Conservation (phyloP, 2,113 vertebrate species). For the Pangasianodon hypophthalmus region DNA sequence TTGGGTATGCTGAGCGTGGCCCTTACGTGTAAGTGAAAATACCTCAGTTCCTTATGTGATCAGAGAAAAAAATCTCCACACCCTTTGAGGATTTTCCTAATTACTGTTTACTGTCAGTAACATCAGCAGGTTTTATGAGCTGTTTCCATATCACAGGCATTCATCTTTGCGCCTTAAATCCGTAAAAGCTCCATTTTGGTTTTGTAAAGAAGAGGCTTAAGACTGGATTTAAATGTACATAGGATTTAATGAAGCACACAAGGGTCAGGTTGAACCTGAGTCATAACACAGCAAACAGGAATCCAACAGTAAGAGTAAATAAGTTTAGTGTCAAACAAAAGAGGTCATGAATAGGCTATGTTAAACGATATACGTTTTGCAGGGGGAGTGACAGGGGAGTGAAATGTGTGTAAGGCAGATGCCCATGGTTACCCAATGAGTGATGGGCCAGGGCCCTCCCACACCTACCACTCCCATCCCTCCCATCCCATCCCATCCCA, state of each 20-base stretch:
- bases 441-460: background rate
- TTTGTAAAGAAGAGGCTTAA: conserved; percentile 12
- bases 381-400: background rate
- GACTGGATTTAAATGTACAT: conserved; percentile 1
- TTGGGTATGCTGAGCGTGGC: conserved; percentile 47
- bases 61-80: conserved; percentile 36
- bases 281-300: conserved; percentile 20
- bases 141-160: conserved; percentile 51
- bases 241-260: conserved; percentile 19
- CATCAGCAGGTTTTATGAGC: conserved; percentile 16
- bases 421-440: background rate
- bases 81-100: conserved; percentile 33
- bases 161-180: conserved; percentile 43
- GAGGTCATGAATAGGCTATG: background rate
- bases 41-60: background rate
- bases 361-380: background rate
- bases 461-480: background rate
- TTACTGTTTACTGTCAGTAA: conserved; percentile 24
- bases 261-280: conserved; percentile 7
- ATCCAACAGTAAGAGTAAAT: conserved; percentile 41
- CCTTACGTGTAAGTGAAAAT: conserved; percentile 42
- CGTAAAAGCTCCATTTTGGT: conserved; percentile 10
- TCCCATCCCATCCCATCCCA: background rate
- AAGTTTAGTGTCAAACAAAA: background rate
- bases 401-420: background rate